Evolutionary conservation across 2,888 invertebrate genomes (phyloP), one percentile per base, ranked within the genome.

Genomic region (Clivina fossor): DNA sequence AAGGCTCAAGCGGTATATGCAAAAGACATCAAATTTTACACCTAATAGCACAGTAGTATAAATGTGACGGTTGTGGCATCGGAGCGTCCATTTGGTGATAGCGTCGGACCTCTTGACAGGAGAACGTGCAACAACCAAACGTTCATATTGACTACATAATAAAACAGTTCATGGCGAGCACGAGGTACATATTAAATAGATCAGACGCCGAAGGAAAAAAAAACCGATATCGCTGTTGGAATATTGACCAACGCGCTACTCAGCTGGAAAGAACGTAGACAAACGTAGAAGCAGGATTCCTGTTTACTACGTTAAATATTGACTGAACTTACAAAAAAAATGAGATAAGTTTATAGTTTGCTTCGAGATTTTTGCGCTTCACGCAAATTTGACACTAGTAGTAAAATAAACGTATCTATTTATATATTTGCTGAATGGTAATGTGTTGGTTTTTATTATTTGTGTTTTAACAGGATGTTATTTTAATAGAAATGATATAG

Each of bases 161-260:
- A 51, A 51, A 51, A 51, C 51, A 51, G 51, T 51, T 51, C 41
- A 50, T 50, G 37, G 24, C 13, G 49, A 19, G 41, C 51, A 24
- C 41, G 51, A 41, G 41, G 51, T 51, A 51, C 51, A 51, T 51
- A 51, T 51, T 43, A 51, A 51, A 51, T 51, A 51, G 51, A 51
- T 51, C 51, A 51, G 41, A 40, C 43, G 41, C 22, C n/a, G n/a
- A n/a, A n/a, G n/a, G n/a, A n/a, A 43, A 32, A 51, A 48, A 22
- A 51, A 48, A 35, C 48, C 48, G 37, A 48, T 48, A 48, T 28
- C 40, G 20, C 20, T 40, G 40, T 41, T 32, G 24, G 50, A 50
- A 50, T 50, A 41, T 50, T 50, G 50, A 50, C 50, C 50, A 50
- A 50, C 50, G 50, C 35, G 37, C 13, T 30, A 3, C 2, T 30